Base-by-base conservation (phyloP, 2,888 invertebrate genomes). In the Gibbula magus region DNA sequence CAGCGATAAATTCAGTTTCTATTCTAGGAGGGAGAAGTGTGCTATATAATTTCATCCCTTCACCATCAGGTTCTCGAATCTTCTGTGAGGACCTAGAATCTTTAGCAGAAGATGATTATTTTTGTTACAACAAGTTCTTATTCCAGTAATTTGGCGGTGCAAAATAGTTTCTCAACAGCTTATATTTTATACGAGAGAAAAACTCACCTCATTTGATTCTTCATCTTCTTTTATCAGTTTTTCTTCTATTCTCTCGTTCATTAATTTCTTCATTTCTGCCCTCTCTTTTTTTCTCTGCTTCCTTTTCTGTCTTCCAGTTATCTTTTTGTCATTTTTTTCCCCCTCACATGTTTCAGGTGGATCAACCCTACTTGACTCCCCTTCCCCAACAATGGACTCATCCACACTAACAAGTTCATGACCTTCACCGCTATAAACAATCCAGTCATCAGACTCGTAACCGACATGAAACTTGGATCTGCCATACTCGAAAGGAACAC, bases 401-500 rank as follows among this genome's bases (percentile, higher is more conserved):
- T 61, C 45, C 22, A 73, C 74, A 61, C 39, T 67, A 29, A 70
- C 45, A 70, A 77, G 75, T 22, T 81, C 45, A 74, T 82, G 76
- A 20, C 79, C 83, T 45, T 77, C 82, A 18, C 76, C 75, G 45
- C 81, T 79, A 18, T 81, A 52, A 2, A 77, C 78, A 13, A 79
- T 70, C 22, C 32, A 20, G 8, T 51, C 25, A 51, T 78, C 79
- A 10, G 16, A 22, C 22, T 35, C 18, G 20, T 39, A 25, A n/a
- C n/a, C 51, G n/a, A n/a, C 39, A 25, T 13, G 32, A 10, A 25
- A 7, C 32, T 7, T 29, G 22, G 52, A 56, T 79, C 80, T 61
- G 67, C 88, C 88, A 86, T 93, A 93, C 80, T 94, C 91, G 85
- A 91, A 93, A n/a, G 93, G 91, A 10, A 94, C 94, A 87, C 87